phyloP scores from a whole-genome alignment of 2,888 invertebrate species.

The Hyposoter didymator region DNA sequence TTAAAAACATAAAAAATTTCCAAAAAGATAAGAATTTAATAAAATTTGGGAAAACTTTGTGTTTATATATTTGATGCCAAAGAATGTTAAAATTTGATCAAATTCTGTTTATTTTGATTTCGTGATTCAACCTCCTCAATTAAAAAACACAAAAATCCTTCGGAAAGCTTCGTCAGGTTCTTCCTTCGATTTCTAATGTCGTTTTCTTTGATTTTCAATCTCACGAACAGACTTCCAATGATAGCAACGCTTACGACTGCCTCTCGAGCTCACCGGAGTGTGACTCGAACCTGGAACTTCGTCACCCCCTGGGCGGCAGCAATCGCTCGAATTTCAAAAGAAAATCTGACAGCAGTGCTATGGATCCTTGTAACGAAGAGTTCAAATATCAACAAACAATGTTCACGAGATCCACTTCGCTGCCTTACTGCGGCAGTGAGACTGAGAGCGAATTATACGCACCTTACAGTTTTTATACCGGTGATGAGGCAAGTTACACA shows the following conservation, averaged over 20 bases:
- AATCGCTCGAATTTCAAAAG: conserved; percentile 82
- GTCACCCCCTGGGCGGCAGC: conserved; percentile 81
- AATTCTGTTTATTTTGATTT: too few relatives aligned
- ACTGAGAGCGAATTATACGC: conserved; percentile 93
- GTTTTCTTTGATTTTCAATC: conserved; percentile 76
- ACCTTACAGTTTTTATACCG: conserved; percentile 91
- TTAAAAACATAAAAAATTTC: too few relatives aligned
- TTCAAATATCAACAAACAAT: conserved; percentile 86
- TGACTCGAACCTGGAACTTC: conserved; percentile 86
- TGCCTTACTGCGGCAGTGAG: conserved; percentile 94
- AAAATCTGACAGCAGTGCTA: conserved; percentile 85
- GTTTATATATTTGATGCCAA: too few relatives aligned
- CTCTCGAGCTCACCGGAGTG: conserved; percentile 89
- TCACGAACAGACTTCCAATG: conserved; percentile 83
- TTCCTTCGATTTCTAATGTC: not conserved
- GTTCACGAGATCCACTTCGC: conserved; percentile 88
- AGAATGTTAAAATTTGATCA: too few relatives aligned
- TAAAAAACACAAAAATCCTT: not conserved
- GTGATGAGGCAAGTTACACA: conserved; percentile 85
- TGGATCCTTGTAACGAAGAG: conserved; percentile 85
- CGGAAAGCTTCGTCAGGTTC: not conserved
- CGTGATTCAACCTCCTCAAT: too few relatives aligned
- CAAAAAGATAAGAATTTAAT: too few relatives aligned
- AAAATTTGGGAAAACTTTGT: too few relatives aligned
- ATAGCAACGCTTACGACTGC: conserved; percentile 87